Evolutionary conservation across 1,140 invertebrate species (phyloP), one percentile per base, ranked within the genome.

Genomic region (Drosophila parvula): DNA sequence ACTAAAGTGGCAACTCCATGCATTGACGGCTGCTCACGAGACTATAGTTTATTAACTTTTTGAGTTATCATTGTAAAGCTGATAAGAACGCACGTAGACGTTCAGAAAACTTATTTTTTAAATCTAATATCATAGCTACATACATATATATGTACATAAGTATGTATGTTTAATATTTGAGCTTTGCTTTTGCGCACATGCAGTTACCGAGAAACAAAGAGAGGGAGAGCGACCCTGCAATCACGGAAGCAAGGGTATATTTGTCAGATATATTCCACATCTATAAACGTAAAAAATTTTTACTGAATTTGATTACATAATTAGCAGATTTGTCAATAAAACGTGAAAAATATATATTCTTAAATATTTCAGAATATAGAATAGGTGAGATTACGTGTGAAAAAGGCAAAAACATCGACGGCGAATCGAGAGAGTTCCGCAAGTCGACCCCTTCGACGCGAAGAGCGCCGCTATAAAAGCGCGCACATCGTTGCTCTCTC

Each of bases 401-500:
- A 9, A 36, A 3, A 12, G 4, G 7, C 32, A 16, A 22, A 2
- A 3, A 9, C 12, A 16, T 3, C 30, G 16, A 36, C 5, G 16
- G 32, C 32, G 10, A 53, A 14, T 36, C 30, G 16, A 53, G 50
- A 22, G 32, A 36, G 16, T 22, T 12, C 32, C 11, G 11, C 50
- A 14, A 36, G 50, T 53, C 50, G 50, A 36, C 30, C 16, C 32
- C 16, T 22, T 34, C 30, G 50, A 12, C 11, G 16, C 16, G 16
- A 9, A 22, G 16, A 18, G n/a, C 16, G 10, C 11, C 3, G 38
- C 38, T 61, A 70, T 65, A 68, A 71, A 69, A 57, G 27, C 51
- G n/a, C 43, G 12, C 48, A 27, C 18, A 28, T 16, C 36, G 28
- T 34, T 30, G 50, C 28, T 30, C 63, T 70, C 63, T 34, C 28